A percentile compares a stretch with the other conserved stretches of the same genome.
phyloP scores from a whole-genome alignment of 2,797 vertebrate genomes.

The Streptopelia turtur region DNA sequence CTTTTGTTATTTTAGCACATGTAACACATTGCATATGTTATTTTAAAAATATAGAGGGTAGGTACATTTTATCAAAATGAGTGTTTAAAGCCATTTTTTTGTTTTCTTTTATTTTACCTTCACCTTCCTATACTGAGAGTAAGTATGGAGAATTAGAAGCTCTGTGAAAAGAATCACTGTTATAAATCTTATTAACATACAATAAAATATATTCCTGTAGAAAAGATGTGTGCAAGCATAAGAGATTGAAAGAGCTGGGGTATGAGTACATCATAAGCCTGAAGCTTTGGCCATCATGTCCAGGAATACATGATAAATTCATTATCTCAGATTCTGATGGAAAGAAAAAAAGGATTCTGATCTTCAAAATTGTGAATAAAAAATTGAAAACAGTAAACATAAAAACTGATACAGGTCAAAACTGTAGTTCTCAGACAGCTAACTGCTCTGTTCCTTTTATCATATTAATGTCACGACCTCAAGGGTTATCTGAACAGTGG shows the following conservation, averaged over 20 bases:
- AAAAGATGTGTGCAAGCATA: background rate
- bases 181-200: background rate
- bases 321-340: background rate
- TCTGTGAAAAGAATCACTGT: background rate
- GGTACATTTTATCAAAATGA: background rate
- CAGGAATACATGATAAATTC: background rate
- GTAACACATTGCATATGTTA: background rate
- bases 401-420: background rate
- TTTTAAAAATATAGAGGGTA: background rate
- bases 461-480: background rate
- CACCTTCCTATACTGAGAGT: background rate
- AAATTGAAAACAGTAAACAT: background rate
- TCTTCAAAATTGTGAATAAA: background rate
- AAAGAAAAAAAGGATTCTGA: background rate
- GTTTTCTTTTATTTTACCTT: background rate
- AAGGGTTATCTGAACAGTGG: fast-evolving
- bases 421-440: background rate
- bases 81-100: background rate
- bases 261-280: background rate
- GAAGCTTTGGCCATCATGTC: background rate
- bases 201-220: background rate
- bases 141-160: background rate
- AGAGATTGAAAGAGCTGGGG: background rate
- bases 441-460: background rate
- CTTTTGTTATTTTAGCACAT: background rate